Base-by-base conservation (phyloP, 2,797 vertebrate genomes). In the Natrix natrix region DNA sequence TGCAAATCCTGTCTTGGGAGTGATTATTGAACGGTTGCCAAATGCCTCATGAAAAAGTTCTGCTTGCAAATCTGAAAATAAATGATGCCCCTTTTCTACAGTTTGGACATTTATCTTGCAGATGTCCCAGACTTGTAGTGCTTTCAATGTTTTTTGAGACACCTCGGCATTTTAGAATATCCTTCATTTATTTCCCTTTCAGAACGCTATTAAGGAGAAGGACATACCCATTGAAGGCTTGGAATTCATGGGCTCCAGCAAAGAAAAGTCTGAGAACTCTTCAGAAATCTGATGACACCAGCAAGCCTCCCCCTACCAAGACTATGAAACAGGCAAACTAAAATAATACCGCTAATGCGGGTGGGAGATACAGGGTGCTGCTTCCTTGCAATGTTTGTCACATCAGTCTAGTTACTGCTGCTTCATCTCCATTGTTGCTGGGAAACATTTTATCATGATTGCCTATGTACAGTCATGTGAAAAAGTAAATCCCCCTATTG, bases 131-230 rank as follows among this genome's bases (percentile, higher is more conserved):
- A 14, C 61, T 17, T 83, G 60, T 16, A 13, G 0, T 87, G 0
- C 0, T 22, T 3, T 2, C 86, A 52, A 28, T 8, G 0, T 55
- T 0, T 48, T 0, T 0, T 13, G 2, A 28, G 8, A 0, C 0
- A 28, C 16, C 0, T 16, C 6, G 16, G 26, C 8, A 28, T 91
- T 54, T 87, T 91, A 88, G 74, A 78, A 87, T 89, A 48, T 4
- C 28, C 94, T 93, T 6, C 0, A 52, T 66, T 86, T 56, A n/a
- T 63, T 61, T 93, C 57, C 6, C 88, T 94, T 95, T 78, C 98
- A 99, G 98, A 99, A 99, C 98, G 99, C 99, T 3, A 99, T 99
- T 95, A 98, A 98, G 96, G 99, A 99, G 54, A 99, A 99, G 95
- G 99, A 99, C 93, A 99, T 99, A 96, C 99, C 99, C 3, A 97